Conservation (phyloP, 2,113 vertebrate genomes). For the Syngnathus typhle region DNA sequence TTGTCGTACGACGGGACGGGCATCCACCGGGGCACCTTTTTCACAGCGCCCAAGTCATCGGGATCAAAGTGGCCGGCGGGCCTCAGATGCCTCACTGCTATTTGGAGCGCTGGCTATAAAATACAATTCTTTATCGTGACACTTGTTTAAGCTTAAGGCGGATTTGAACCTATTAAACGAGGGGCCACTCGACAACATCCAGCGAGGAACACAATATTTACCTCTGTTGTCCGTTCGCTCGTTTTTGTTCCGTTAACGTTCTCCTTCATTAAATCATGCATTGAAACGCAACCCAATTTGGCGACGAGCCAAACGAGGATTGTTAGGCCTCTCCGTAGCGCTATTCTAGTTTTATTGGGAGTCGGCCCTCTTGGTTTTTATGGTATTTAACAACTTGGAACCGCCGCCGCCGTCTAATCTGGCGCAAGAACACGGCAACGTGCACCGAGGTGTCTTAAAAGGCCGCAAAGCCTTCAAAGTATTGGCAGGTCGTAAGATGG, state of each 20-base stretch:
- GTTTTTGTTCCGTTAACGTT: not conserved
- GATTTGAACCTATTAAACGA: constrained; percentile 32
- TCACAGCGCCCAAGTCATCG: not conserved
- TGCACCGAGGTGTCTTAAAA: constrained; percentile 31
- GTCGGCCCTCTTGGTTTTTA: not conserved
- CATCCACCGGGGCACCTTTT: not conserved
- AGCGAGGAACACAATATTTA: constrained; percentile 9
- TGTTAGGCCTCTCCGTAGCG: not conserved
- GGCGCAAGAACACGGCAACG: constrained; percentile 14
- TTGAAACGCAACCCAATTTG: not conserved
- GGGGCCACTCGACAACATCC: constrained; percentile 3
- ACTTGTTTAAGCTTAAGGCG: constrained; percentile 40
- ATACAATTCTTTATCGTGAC: constrained; percentile 38
- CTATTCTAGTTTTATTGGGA: not conserved
- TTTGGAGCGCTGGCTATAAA: constrained; percentile 41
- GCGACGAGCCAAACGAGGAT: not conserved
- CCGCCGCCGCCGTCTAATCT: constrained; percentile 4
- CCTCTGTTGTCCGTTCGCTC: constrained; percentile 3
- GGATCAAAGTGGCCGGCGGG: not conserved
- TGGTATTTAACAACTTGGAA: not conserved
- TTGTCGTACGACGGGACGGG: too few species aligned
- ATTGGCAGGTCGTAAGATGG: constrained; percentile 39
- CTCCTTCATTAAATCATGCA: not conserved
- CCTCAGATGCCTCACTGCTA: not conserved
- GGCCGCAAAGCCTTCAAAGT: constrained; percentile 31